These are phyloP conservation scores for Thryonomys swinderianus DNA, from an alignment of 2,113 vertebrate species.

Conservation along the genomic window DNA sequence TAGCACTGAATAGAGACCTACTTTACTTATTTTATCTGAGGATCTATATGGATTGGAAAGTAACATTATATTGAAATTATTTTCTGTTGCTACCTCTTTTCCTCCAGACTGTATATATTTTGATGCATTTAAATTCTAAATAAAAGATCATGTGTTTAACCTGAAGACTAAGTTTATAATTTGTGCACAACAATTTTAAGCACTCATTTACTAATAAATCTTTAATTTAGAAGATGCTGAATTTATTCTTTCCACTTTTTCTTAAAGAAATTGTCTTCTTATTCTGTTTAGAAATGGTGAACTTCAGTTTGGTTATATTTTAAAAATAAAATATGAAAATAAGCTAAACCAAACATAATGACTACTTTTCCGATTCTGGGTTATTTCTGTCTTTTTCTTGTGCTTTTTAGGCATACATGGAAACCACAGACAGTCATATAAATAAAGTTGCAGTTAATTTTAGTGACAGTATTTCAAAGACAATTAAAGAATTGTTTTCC, in stretches of 20 bases:
- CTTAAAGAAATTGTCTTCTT: constrained; percentile 44
- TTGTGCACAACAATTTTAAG: constrained; percentile 33
- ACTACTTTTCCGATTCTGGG: constrained; percentile 75
- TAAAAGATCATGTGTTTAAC: constrained; percentile 25
- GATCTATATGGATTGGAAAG: constrained; percentile 18
- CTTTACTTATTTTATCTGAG: constrained; percentile 24
- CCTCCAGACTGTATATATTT: not conserved
- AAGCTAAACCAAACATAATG: constrained; percentile 78
- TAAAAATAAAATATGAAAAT: constrained; percentile 83
- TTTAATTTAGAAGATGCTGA: constrained; percentile 61
- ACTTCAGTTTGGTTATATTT: constrained; percentile 75
- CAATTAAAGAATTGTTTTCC: constrained; percentile 79
- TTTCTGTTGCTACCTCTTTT: constrained; percentile 8
- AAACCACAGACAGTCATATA: constrained; percentile 80
- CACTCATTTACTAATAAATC: constrained; percentile 55
- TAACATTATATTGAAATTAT: constrained; percentile 50
- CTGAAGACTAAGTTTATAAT: constrained; percentile 18
- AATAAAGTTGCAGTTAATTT: constrained; percentile 82
- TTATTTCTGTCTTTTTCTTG: constrained; percentile 79
- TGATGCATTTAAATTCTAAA: constrained; percentile 45
- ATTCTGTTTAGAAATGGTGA: constrained; percentile 60
- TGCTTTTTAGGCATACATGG: constrained; percentile 70
- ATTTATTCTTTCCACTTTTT: constrained; percentile 68
- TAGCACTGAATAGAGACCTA: not conserved
- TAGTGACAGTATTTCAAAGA: constrained; percentile 78